phyloP scores from a whole-genome alignment of 2,888 invertebrate species.

The Sinopyrophorus schimmeli region DNA sequence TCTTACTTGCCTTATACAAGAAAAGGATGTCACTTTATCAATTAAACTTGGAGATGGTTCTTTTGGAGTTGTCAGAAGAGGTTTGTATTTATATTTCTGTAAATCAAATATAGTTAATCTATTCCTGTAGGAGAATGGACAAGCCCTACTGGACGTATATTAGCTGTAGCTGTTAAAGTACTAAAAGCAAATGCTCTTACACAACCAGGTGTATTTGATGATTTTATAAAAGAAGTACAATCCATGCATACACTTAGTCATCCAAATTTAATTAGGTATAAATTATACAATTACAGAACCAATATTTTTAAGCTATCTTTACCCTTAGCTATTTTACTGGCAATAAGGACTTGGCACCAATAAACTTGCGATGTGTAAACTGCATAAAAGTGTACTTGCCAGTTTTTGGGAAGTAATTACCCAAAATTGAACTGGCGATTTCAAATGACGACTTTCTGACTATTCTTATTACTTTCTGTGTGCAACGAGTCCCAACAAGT shows the following conservation, averaged over 20 bases:
- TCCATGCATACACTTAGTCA: conserved; percentile 96
- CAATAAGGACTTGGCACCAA: too few species aligned
- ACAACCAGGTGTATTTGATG: conserved; percentile 91
- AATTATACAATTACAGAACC: conserved; percentile 1
- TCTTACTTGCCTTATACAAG: conserved; percentile 81
- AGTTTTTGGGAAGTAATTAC: too few species aligned
- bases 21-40: conserved; percentile 78
- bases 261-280: conserved; percentile 80
- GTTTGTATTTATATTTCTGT: too few species aligned
- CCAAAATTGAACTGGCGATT: too few species aligned
- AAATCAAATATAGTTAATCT: too few species aligned
- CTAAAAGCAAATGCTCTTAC: conserved; percentile 91
- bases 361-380: too few species aligned
- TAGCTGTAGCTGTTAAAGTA: conserved; percentile 95
- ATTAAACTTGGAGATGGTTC: conserved; percentile 95
- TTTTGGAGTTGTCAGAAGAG: conserved; percentile 93
- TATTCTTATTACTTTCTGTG: too few species aligned
- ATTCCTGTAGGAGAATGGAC: conserved; percentile 78
- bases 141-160: conserved; percentile 65
- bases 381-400: too few species aligned
- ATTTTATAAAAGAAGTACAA: conserved; percentile 97
- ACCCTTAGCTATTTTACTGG: too few species aligned
- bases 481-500: too few species aligned
- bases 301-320: too few species aligned
- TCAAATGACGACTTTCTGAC: too few species aligned